These are phyloP conservation scores for Eulithis prunata DNA, from an alignment of 2,888 invertebrate species.

Conservation along the genomic window DNA sequence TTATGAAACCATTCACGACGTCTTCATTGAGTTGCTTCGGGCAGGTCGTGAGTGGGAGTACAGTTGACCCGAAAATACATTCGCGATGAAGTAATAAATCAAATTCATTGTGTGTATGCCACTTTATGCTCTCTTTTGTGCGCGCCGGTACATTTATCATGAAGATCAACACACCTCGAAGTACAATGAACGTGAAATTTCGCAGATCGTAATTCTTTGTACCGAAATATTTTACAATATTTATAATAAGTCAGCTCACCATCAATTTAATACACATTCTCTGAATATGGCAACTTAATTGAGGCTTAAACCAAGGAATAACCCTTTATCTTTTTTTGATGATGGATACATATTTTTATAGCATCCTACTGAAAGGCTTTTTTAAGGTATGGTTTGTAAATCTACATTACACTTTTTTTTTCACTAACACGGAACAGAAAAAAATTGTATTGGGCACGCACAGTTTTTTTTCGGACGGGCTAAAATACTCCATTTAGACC, in stretches of 20 bases:
- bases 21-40: conserved; percentile 76
- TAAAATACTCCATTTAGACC: too few relatives aligned
- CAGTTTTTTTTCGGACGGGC: too few relatives aligned
- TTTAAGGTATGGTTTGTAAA: too few relatives aligned
- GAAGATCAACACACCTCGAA: conserved; percentile 55
- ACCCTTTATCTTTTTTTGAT: conserved; percentile 16
- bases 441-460: too few relatives aligned
- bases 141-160: conserved; percentile 65
- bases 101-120: conserved; percentile 69
- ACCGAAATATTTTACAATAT: conserved; percentile 32
- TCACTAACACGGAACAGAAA: too few relatives aligned
- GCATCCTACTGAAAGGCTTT: neutral
- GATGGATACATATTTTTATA: conserved; percentile 4
- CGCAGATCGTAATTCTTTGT: conserved; percentile 36
- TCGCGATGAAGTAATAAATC: conserved; percentile 79
- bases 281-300: conserved; percentile 29
- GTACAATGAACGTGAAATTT: conserved; percentile 50
- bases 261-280: conserved; percentile 35
- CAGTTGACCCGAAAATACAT: conserved; percentile 71
- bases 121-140: conserved; percentile 68
- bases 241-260: conserved; percentile 36
- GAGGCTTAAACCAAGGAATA: too few relatives aligned
- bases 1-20: conserved; percentile 74
- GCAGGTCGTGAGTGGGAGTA: conserved; percentile 80
- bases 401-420: too few relatives aligned